Evolutionary conservation across 2,888 invertebrate species (phyloP).

Genomic region (Lucinisca nassula): DNA sequence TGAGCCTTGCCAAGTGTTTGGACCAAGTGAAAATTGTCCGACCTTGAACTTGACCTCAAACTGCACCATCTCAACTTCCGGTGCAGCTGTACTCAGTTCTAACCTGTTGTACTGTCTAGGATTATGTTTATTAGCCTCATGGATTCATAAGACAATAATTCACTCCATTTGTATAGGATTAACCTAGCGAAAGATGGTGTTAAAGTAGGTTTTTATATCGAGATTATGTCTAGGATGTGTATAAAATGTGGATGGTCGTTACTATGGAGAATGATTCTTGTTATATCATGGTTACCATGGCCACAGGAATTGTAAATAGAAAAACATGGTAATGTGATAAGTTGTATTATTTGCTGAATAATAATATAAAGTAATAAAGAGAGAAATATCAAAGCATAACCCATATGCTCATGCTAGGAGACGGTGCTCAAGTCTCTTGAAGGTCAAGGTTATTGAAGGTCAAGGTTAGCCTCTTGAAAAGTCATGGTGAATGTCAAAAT

Average conservation of each 20-base stretch:
- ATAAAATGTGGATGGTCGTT: not conserved
- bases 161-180: conserved; percentile 56
- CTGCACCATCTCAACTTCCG: conserved; percentile 41
- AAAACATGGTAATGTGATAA: not conserved
- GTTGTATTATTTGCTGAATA: not conserved
- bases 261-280: not conserved
- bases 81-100: conserved; percentile 16
- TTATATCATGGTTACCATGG: not conserved
- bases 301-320: not conserved
- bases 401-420: not conserved
- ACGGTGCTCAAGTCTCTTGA: not conserved
- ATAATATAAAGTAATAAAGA: not conserved
- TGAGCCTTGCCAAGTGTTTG: conserved; percentile 40
- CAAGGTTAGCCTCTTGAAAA: not conserved
- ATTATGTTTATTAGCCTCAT: conserved; percentile 9
- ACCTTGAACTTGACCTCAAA: conserved; percentile 47
- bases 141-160: conserved; percentile 9
- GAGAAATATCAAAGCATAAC: not conserved
- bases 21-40: conserved; percentile 37
- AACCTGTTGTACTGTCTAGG: conserved; percentile 8
- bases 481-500: not conserved
- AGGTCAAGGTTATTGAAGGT: not conserved
- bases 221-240: not conserved
- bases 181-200: conserved; percentile 51
- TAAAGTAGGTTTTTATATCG: not conserved